These are phyloP conservation scores for Phoxinus dragarum DNA, from an alignment of 2,797 vertebrate genomes.

Conservation along the genomic window DNA sequence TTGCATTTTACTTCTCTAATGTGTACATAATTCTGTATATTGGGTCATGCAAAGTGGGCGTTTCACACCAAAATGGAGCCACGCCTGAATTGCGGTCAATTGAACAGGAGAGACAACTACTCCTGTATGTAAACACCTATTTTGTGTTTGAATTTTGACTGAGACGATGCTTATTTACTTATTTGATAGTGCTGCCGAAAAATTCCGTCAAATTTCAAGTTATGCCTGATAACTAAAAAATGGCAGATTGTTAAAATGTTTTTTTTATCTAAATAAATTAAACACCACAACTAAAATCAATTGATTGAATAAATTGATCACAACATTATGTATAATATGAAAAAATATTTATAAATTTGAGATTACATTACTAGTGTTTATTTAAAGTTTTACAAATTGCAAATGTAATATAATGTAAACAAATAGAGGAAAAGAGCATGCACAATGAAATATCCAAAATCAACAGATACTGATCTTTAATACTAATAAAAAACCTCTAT, in stretches of 20 bases:
- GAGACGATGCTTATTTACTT: too few relatives aligned
- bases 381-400: background rate
- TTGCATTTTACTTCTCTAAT: background rate
- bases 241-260: background rate
- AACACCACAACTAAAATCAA: background rate
- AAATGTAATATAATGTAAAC: background rate
- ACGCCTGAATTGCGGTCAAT: background rate
- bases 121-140: background rate
- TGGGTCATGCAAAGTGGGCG: background rate
- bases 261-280: background rate
- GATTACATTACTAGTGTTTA: background rate
- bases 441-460: background rate
- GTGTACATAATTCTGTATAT: background rate
- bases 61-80: background rate
- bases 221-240: background rate
- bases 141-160: background rate
- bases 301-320: background rate
- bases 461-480: background rate
- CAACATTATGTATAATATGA: background rate
- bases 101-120: background rate
- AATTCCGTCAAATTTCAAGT: background rate
- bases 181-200: background rate
- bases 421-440: background rate
- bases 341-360: background rate
- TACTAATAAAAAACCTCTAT: background rate